phyloP scores from a whole-genome alignment of 2,797 vertebrate genomes.

The Mycteria americana region DNA sequence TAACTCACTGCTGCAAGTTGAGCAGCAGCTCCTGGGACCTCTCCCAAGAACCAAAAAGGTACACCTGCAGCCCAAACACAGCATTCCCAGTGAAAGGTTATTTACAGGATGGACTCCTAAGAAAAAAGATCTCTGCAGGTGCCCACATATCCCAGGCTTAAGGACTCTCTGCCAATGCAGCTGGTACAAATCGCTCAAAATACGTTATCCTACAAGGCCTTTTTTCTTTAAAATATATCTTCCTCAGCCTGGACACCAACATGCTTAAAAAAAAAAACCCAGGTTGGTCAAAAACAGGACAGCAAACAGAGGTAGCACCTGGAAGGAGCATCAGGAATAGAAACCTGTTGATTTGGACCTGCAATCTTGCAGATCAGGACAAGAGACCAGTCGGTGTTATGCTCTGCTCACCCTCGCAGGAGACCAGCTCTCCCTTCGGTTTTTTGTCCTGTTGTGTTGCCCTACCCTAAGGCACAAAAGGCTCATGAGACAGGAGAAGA shows the following conservation, averaged over 20 bases:
- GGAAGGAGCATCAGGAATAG: neutral
- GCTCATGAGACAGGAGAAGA: neutral
- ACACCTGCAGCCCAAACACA: neutral
- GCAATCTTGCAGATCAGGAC: neutral
- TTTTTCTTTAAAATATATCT: neutral
- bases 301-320: neutral
- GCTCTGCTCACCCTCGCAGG: neutral
- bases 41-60: neutral
- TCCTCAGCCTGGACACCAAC: neutral
- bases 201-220: neutral
- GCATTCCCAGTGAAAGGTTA: neutral
- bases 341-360: neutral
- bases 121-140: neutral
- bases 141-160: neutral
- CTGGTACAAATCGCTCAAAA: neutral
- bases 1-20: neutral
- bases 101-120: neutral
- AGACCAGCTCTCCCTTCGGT: neutral
- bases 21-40: neutral
- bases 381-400: neutral
- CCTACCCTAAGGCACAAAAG: neutral
- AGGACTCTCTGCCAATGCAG: neutral
- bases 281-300: neutral
- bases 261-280: neutral
- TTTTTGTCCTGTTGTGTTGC: neutral